phyloP scores from a whole-genome alignment of 2,797 vertebrate species.

The Chelon labrosus region DNA sequence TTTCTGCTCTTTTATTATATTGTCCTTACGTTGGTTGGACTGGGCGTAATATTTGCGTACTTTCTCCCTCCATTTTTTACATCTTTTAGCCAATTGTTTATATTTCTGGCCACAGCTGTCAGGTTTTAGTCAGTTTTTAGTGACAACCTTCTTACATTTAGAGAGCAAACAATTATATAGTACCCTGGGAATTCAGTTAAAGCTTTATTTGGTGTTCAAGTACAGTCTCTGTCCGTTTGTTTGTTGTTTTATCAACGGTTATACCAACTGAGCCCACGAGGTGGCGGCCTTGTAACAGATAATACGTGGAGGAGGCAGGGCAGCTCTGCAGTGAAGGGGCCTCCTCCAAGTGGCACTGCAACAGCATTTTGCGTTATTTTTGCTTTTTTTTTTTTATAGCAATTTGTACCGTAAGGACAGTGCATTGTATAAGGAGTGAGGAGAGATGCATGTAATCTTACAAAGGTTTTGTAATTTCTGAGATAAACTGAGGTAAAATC shows the following conservation, averaged over 20 bases:
- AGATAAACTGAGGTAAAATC: too few relatives aligned
- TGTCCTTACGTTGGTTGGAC: too few relatives aligned
- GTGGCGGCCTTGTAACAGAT: conserved; percentile 50
- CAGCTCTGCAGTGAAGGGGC: conserved; percentile 4
- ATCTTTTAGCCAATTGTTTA: too few relatives aligned
- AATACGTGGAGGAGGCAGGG: background rate
- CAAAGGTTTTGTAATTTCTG: background rate
- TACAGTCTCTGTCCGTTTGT: background rate
- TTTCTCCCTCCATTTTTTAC: too few relatives aligned
- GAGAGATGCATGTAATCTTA: background rate
- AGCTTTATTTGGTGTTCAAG: background rate
- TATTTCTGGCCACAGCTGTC: too few relatives aligned
- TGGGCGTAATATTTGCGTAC: too few relatives aligned
- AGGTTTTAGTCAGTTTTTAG: too few relatives aligned
- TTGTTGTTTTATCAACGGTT: background rate
- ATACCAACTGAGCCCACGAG: conserved; percentile 43
- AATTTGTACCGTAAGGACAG: background rate
- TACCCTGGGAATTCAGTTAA: background rate
- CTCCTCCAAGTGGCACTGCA: background rate
- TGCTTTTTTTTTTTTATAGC: background rate
- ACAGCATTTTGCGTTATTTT: background rate
- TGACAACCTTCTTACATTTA: background rate
- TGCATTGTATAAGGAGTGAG: background rate
- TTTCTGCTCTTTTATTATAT: too few relatives aligned
- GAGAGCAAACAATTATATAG: rapidly evolving